phyloP scores from a whole-genome alignment of 2,888 invertebrate species.

The Leptinotarsa juncta region DNA sequence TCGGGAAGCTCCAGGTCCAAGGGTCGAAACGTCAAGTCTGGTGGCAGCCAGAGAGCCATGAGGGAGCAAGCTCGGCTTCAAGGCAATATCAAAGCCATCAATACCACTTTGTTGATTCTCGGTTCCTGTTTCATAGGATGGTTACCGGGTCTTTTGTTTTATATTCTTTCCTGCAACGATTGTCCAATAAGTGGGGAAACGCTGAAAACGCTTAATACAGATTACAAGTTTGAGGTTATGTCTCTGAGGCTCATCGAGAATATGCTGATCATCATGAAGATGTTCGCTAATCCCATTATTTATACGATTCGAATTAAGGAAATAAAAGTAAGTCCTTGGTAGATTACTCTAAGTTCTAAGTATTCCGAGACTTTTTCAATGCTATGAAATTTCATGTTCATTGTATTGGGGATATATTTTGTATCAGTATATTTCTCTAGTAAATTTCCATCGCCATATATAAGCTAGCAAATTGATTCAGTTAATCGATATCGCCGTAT shows the following conservation, averaged over 20 bases:
- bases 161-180: constrained; percentile 69
- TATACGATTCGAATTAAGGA: constrained; percentile 76
- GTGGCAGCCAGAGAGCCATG: constrained; percentile 47
- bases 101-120: constrained; percentile 73
- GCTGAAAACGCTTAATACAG: constrained; percentile 45
- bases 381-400: too few species aligned
- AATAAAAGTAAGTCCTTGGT: constrained; percentile 67
- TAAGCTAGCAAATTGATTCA: too few species aligned
- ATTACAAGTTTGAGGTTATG: constrained; percentile 49
- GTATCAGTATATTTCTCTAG: too few species aligned
- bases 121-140: constrained; percentile 72
- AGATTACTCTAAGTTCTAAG: too few species aligned
- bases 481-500: too few species aligned
- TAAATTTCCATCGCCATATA: too few species aligned
- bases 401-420: too few species aligned
- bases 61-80: constrained; percentile 63
- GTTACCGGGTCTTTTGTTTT: constrained; percentile 72
- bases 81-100: constrained; percentile 70
- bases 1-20: constrained; percentile 61
- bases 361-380: too few species aligned
- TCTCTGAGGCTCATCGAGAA: constrained; percentile 61
- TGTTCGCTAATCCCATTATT: constrained; percentile 74
- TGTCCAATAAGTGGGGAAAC: constrained; percentile 55
- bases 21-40: constrained; percentile 43
- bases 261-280: constrained; percentile 72